Evolutionary conservation across 2,113 vertebrate genomes (phyloP).

Genomic region (Tetrax tetrax): DNA sequence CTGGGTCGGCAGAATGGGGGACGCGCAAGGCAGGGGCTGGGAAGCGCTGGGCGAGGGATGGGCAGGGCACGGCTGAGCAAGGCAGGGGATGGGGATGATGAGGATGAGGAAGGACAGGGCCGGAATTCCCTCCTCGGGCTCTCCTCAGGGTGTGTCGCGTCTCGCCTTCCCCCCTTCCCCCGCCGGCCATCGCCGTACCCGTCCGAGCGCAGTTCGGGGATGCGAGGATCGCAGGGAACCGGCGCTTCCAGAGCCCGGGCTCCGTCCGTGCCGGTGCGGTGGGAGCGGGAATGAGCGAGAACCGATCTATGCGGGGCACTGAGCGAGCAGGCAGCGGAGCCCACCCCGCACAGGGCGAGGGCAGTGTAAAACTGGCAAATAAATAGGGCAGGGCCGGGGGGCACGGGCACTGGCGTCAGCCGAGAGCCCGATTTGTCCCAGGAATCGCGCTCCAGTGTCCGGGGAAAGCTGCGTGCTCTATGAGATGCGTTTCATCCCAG

Average conservation of each 20-base stretch:
- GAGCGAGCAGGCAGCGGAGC: not conserved
- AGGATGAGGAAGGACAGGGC: not conserved
- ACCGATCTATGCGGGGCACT: fast-evolving
- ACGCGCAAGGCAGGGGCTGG: constrained; percentile 76
- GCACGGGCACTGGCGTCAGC: fast-evolving
- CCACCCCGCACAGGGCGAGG: fast-evolving
- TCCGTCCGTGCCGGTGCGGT: fast-evolving
- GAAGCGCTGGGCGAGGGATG: constrained; percentile 57
- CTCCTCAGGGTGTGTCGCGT: fast-evolving
- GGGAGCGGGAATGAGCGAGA: not conserved
- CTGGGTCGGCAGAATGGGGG: constrained; percentile 75
- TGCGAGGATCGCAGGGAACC: fast-evolving
- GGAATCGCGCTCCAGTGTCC: fast-evolving
- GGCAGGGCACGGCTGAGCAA: constrained; percentile 8
- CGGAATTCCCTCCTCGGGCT: no score
- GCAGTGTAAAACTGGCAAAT: fast-evolving
- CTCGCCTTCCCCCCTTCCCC: fast-evolving
- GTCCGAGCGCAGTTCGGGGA: fast-evolving
- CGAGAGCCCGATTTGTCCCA: fast-evolving
- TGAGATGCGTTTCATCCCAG: not conserved
- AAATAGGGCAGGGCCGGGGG: not conserved
- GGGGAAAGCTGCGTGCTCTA: fast-evolving
- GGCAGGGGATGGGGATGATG: constrained; percentile 70
- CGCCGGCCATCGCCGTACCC: not conserved
- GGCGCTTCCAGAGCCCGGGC: fast-evolving